These are phyloP conservation scores for Acronicta leporina DNA, from an alignment of 2,888 invertebrate species.

Conservation along the genomic window DNA sequence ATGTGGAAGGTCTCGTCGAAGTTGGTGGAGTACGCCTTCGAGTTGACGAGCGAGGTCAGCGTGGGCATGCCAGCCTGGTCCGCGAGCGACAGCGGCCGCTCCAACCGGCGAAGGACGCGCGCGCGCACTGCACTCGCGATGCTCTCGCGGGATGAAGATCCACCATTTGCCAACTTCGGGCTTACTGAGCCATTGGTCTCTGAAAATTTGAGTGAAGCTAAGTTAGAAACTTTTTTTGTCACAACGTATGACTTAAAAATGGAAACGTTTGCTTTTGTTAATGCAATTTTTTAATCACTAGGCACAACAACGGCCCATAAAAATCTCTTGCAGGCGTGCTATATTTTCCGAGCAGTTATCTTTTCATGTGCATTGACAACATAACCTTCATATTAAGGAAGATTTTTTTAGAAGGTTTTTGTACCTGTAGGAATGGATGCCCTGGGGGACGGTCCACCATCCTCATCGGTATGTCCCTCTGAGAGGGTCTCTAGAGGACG, in stretches of 20 bases:
- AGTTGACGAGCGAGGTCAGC: conserved; percentile 65
- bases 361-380: background rate
- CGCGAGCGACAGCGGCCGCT: conserved; percentile 77
- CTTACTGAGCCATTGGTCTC: conserved; percentile 64
- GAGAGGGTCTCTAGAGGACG: conserved; percentile 77
- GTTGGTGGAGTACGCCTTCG: conserved; percentile 70
- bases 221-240: background rate
- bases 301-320: background rate
- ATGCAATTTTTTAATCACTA: background rate
- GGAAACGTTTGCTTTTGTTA: background rate
- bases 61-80: conserved; percentile 68
- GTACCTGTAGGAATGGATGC: conserved; percentile 74
- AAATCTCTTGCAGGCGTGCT: too few relatives aligned
- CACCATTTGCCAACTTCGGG: conserved; percentile 54
- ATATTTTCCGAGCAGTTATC: too few relatives aligned
- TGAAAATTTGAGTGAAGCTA: conserved; percentile 40
- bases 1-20: conserved; percentile 50
- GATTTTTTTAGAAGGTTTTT: background rate
- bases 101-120: conserved; percentile 68
- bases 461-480: conserved; percentile 77
- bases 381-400: background rate
- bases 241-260: background rate
- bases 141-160: conserved; percentile 69
- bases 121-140: conserved; percentile 73
- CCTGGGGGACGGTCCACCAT: conserved; percentile 69